These are phyloP conservation scores for Cyanocitta stelleri DNA, from an alignment of 2,113 vertebrate species.

Conservation along the genomic window DNA sequence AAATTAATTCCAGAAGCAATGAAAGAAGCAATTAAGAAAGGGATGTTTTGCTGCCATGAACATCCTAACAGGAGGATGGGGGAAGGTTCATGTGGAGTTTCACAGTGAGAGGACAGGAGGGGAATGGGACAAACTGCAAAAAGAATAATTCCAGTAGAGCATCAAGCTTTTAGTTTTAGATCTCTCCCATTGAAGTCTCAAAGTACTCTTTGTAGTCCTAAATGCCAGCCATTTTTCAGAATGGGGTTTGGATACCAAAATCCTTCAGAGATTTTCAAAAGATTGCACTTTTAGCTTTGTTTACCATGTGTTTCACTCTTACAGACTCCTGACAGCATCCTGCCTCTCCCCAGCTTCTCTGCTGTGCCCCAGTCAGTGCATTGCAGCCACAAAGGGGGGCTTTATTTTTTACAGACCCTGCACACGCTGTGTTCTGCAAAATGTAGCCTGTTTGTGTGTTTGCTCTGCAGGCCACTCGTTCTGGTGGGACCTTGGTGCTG, in stretches of 20 bases:
- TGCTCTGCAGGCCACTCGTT: constrained; percentile 78
- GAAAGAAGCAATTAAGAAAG: neutral
- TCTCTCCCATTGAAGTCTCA: neutral
- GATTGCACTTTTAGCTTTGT: neutral
- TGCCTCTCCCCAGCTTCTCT: neutral
- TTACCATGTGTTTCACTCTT: neutral
- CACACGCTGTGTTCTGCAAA: neutral
- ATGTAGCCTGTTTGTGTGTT: neutral
- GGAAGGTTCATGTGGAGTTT: neutral
- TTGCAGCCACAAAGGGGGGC: neutral
- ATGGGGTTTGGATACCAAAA: neutral
- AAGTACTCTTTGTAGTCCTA: neutral
- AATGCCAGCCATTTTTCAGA: neutral
- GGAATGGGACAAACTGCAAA: neutral
- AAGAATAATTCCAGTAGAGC: neutral
- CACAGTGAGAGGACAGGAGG: neutral
- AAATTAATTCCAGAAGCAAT: neutral
- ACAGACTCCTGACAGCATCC: neutral
- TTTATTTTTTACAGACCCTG: neutral
- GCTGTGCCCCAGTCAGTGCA: neutral
- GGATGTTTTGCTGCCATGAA: neutral
- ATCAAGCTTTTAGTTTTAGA: neutral
- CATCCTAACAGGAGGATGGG: neutral
- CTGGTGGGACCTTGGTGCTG: constrained; percentile 88
- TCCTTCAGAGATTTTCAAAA: neutral